Conservation (phyloP, 2,797 vertebrate genomes). For the Anabacerthia variegaticeps region DNA sequence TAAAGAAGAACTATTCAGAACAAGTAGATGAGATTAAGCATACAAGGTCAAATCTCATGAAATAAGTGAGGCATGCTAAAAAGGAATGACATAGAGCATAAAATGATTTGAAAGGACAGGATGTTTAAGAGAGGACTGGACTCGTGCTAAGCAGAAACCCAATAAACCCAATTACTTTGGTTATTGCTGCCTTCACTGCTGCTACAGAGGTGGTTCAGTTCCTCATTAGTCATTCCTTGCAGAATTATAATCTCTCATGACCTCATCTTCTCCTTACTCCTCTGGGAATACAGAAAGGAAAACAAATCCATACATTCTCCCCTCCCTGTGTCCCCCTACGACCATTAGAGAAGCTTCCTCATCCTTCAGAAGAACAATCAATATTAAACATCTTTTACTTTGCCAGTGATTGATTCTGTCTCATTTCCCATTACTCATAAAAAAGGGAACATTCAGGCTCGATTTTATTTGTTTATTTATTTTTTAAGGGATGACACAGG, state of each 20-base stretch:
- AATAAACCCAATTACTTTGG: neutral
- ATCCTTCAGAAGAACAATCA: neutral
- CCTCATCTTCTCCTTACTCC: slow-evolving; percentile 24
- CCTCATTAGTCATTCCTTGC: slow-evolving; percentile 53
- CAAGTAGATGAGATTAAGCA: slow-evolving; percentile 54
- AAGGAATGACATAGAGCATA: neutral
- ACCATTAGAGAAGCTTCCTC: neutral
- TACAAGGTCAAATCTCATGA: slow-evolving; percentile 58
- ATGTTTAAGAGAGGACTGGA: neutral
- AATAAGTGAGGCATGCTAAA: slow-evolving; percentile 54
- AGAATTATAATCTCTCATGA: slow-evolving; percentile 57
- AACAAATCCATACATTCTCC: slow-evolving; percentile 42
- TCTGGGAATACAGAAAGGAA: slow-evolving; percentile 27
- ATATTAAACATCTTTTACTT: slow-evolving; percentile 35
- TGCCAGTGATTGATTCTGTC: neutral
- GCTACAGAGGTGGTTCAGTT: neutral
- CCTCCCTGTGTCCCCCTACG: neutral
- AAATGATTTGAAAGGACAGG: slow-evolving; percentile 24
- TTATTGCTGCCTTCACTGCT: neutral
- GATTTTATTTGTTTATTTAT: neutral
- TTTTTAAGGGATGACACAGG: neutral
- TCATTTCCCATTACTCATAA: neutral
- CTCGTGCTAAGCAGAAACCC: slow-evolving; percentile 29
- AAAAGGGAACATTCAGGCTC: neutral
- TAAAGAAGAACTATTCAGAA: slow-evolving; percentile 46